Percentiles rank a stretch among this genome's conserved stretches.
Evolutionary conservation across 2,113 vertebrate genomes (phyloP).

Genomic region (Gorsachius goisagi): DNA sequence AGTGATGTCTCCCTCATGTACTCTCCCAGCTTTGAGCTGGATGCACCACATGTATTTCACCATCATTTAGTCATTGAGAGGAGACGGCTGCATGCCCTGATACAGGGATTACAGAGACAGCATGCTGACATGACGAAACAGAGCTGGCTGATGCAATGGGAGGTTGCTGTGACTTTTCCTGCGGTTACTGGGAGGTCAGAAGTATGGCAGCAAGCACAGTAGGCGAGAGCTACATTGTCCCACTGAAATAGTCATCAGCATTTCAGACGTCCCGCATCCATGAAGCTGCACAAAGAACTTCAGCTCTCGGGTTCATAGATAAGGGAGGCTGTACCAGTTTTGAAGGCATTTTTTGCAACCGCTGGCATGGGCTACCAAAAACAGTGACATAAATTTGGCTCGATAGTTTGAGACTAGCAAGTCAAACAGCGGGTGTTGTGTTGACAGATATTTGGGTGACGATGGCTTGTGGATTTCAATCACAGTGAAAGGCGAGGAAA

Average conservation of each 20-base stretch:
- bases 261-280: background rate
- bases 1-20: background rate
- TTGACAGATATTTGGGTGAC: background rate
- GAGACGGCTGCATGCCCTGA: background rate
- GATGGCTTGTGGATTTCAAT: background rate
- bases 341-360: background rate
- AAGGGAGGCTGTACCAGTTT: background rate
- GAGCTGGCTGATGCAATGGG: background rate
- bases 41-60: background rate
- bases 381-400: background rate
- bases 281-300: background rate
- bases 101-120: background rate
- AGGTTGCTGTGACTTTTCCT: background rate
- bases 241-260: background rate
- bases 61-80: background rate
- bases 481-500: background rate
- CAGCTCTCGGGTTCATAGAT: background rate
- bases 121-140: background rate
- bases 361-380: background rate
- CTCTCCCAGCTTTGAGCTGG: background rate
- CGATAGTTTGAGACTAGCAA: background rate
- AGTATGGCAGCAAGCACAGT: background rate
- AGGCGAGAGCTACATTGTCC: rapidly evolving
- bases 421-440: background rate
- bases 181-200: background rate